A percentile compares a stretch with the other conserved stretches of the same genome.
These are phyloP conservation scores for Cotesia typhae DNA, from an alignment of 1,140 invertebrate species.

Conservation along the genomic window DNA sequence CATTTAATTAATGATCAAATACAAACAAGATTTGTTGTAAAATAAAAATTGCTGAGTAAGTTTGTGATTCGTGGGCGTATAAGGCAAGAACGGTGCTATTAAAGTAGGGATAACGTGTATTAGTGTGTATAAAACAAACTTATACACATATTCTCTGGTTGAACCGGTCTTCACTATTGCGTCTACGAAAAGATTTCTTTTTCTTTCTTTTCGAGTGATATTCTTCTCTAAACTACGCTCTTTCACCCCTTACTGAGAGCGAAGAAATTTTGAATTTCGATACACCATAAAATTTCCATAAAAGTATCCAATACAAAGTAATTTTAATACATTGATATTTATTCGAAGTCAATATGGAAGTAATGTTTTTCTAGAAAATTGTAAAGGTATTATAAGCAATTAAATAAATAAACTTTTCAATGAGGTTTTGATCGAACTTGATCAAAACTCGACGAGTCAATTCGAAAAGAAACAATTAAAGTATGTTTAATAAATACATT, in stretches of 20 bases:
- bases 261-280: too few species aligned
- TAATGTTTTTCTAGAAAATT: too few species aligned
- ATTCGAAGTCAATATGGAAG: too few species aligned
- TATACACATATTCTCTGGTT: slow-evolving; percentile 39
- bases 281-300: too few species aligned
- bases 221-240: background rate
- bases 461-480: too few species aligned
- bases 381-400: too few species aligned
- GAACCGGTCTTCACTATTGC: slow-evolving; percentile 46
- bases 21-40: background rate
- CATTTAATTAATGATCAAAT: background rate
- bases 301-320: too few species aligned
- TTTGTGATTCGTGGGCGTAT: slow-evolving; percentile 47
- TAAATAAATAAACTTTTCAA: too few species aligned
- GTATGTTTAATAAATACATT: too few species aligned
- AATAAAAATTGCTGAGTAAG: slow-evolving; percentile 4
- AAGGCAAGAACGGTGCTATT: slow-evolving; percentile 6
- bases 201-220: background rate
- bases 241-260: background rate
- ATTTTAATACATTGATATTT: too few species aligned
- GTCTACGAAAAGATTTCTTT: background rate
- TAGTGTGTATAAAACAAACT: slow-evolving; percentile 34
- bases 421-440: too few species aligned
- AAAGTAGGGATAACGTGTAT: slow-evolving; percentile 7
- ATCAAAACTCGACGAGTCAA: too few species aligned